Evolutionary conservation across 1,140 invertebrate genomes (phyloP).

Genomic region (Wiebesia pumilae): DNA sequence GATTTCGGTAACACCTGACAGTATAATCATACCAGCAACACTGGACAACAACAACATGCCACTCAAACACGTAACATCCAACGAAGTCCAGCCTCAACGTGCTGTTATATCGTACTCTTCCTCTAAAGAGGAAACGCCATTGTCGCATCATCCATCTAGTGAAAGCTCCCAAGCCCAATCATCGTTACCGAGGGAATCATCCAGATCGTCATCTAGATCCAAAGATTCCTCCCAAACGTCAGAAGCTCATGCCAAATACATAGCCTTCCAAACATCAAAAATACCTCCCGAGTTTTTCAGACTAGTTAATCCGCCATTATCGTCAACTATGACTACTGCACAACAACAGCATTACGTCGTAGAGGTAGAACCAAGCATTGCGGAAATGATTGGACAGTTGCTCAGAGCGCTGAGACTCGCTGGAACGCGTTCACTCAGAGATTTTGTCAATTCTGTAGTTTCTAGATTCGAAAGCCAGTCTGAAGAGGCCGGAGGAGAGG

Average conservation of each 20-base stretch:
- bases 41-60: slow-evolving; percentile 16
- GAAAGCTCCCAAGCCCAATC: background rate
- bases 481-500: slow-evolving; percentile 56
- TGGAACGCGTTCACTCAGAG: slow-evolving; percentile 79
- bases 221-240: slow-evolving; percentile 52
- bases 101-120: slow-evolving; percentile 64
- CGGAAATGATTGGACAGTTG: slow-evolving; percentile 80
- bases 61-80: slow-evolving; percentile 34
- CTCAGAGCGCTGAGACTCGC: slow-evolving; percentile 79
- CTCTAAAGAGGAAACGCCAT: background rate
- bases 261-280: slow-evolving; percentile 64
- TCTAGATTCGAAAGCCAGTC: slow-evolving; percentile 72
- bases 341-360: slow-evolving; percentile 14
- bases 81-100: slow-evolving; percentile 62
- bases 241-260: slow-evolving; percentile 52
- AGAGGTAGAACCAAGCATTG: slow-evolving; percentile 62
- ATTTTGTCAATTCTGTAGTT: slow-evolving; percentile 80
- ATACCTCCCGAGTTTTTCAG: slow-evolving; percentile 65
- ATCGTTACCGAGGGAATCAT: background rate
- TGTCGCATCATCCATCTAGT: background rate
- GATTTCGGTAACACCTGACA: slow-evolving; percentile 71
- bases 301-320: slow-evolving; percentile 41
- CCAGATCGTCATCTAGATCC: background rate
- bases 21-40: slow-evolving; percentile 43
- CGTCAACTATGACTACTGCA: background rate